Base-by-base conservation (phyloP, 1,140 invertebrate species). In the Phortica variegata region DNA sequence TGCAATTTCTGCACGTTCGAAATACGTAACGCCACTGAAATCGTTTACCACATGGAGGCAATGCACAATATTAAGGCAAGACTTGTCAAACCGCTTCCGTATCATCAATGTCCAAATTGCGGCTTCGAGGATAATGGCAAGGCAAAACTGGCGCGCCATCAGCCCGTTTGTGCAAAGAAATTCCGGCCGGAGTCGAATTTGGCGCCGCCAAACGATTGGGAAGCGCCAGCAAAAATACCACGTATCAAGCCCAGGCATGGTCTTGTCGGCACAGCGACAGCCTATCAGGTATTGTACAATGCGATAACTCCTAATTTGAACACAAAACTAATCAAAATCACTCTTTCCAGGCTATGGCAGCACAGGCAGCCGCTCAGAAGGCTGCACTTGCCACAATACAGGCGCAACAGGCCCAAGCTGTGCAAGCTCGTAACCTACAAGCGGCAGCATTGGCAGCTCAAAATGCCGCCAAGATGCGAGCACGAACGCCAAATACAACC, bases 41-140 rank as follows among this genome's bases (percentile, higher is more conserved):
- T 96, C 53, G 78, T 94, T 4, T 91, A 86, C 66, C 95, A 98
- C 61, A 93, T 95, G 89, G 88, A 95, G 63, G 85, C 86, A 0
- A 85, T 91, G 60, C 94, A 98, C 75, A 88, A 87, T 56, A 86
- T 90, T 9, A 81, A 86, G 45, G 90, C 89, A 9, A 83, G 88
- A 50, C 77, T 96, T 31, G 91, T 95, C 58, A 82, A 89, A 45
- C 90, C 91, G 7, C 86, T 89, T 23, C 85, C 89, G 0, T 90
- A 90, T 71, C 93, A 94, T 77, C 91, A 95, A 61, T 97, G 94
- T 76, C 86, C 90, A 0, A 90, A 93, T 65, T 97, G 95, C 81
- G 88, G 91, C 1, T 97, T 95, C 68, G 94, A 97, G 74, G 91
- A 95, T 61, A 94, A 93, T 70, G 89, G 91, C 46, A 96, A 95